phyloP scores from a whole-genome alignment of 1,140 invertebrate species.

The Lepidurus couesii region DNA sequence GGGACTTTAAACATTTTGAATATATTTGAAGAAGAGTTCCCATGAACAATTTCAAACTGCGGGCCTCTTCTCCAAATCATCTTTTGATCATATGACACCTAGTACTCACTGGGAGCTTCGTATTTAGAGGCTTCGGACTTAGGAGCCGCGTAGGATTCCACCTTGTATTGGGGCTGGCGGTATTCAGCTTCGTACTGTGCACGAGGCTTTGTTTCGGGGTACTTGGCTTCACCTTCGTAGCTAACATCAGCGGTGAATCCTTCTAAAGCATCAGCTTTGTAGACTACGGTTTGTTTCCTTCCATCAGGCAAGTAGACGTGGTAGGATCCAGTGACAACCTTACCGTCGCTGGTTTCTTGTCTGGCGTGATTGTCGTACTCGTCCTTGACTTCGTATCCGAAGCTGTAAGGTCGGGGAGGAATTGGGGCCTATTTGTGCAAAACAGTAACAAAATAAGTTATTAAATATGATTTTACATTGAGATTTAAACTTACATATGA shows the following conservation, averaged over 20 bases:
- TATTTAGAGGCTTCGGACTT: not conserved
- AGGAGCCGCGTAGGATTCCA: not conserved
- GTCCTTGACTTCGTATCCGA: constrained; percentile 76
- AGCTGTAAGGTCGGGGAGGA: constrained; percentile 68
- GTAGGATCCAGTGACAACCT: constrained; percentile 69
- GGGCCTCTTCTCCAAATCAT: not conserved
- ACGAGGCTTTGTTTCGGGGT: constrained; percentile 36
- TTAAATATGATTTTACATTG: not conserved
- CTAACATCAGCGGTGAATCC: constrained; percentile 45
- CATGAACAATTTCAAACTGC: too few species aligned
- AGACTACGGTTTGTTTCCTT: constrained; percentile 45
- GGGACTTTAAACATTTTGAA: too few species aligned
- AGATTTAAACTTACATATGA: not conserved
- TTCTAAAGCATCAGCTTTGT: constrained; percentile 40
- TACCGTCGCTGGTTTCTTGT: constrained; percentile 69
- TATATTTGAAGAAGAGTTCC: too few species aligned
- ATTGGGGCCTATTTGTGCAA: not conserved
- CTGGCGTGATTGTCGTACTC: constrained; percentile 61
- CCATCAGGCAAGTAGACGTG: constrained; percentile 66
- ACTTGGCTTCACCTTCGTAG: constrained; percentile 43
- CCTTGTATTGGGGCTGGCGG: not conserved
- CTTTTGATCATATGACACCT: not conserved
- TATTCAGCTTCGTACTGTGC: constrained; percentile 28
- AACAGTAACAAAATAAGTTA: not conserved
- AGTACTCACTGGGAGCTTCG: not conserved